Percentiles rank a stretch among this genome's conserved stretches.
phyloP scores from a whole-genome alignment of 92 coral and sea anemone species.

The Epizoanthus scotinus region DNA sequence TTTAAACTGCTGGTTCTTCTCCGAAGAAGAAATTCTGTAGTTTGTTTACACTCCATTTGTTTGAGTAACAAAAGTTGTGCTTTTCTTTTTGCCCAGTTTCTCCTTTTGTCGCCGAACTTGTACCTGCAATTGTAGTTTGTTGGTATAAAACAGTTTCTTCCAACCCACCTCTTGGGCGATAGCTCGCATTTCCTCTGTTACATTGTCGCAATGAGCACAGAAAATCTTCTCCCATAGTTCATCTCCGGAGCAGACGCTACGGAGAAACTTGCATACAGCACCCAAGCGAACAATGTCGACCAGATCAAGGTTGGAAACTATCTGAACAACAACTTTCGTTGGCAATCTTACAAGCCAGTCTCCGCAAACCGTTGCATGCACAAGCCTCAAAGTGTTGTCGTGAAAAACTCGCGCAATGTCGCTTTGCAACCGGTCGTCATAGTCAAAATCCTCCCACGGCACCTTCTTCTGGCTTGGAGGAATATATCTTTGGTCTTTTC shows the following conservation, averaged over 20 bases:
- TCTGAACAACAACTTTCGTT: slow-evolving; percentile 64
- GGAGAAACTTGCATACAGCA: slow-evolving; percentile 86
- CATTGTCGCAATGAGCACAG: slow-evolving; percentile 84
- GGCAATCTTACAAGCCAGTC: slow-evolving; percentile 98
- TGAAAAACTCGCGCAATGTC: slow-evolving; percentile 93
- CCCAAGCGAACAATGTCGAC: slow-evolving; percentile 87
- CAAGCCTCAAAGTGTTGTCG: slow-evolving; percentile 84
- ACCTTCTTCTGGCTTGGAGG: slow-evolving; percentile 94
- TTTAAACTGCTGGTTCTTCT: neutral
- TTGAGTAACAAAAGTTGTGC: slow-evolving; percentile 36
- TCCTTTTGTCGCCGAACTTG: slow-evolving; percentile 88
- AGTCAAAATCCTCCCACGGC: slow-evolving; percentile 91
- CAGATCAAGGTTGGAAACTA: slow-evolving; percentile 80
- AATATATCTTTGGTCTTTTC: slow-evolving; percentile 93
- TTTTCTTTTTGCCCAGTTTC: slow-evolving; percentile 37
- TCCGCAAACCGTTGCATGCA: slow-evolving; percentile 90
- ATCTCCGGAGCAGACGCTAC: slow-evolving; percentile 91
- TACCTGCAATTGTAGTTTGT: slow-evolving; percentile 91
- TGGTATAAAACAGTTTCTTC: slow-evolving; percentile 91
- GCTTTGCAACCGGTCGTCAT: slow-evolving; percentile 79
- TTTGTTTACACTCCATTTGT: slow-evolving; percentile 9
- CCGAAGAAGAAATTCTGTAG: neutral
- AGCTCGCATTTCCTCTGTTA: slow-evolving; percentile 76
- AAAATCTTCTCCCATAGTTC: slow-evolving; percentile 94
- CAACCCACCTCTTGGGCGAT: slow-evolving; percentile 91